Conservation (phyloP, 2,113 vertebrate species). For the Podarcis cretensis region DNA sequence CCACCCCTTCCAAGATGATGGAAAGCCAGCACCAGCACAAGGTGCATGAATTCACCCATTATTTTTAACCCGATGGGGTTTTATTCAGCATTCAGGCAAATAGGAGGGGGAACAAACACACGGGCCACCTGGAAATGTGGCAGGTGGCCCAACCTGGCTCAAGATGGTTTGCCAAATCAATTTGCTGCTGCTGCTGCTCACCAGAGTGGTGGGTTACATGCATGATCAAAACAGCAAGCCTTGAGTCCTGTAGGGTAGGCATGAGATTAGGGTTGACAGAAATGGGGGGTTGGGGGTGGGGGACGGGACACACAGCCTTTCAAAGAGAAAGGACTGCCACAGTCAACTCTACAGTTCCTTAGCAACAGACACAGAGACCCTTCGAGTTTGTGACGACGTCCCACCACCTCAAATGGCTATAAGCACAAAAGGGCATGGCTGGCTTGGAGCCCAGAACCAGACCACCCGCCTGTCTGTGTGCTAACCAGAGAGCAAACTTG, state of each 20-base stretch:
- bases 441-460: neutral
- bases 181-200: accelerated
- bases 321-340: neutral
- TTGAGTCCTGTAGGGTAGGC: neutral
- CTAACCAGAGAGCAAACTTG: neutral
- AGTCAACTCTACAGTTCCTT: constrained; percentile 18
- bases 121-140: constrained; percentile 46
- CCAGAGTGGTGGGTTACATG: neutral
- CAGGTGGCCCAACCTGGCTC: neutral
- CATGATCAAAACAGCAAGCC: accelerated
- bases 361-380: neutral
- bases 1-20: neutral
- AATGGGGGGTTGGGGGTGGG: no score
- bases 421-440: neutral
- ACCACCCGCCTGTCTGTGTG: no score
- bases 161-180: constrained; percentile 10
- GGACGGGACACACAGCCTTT: neutral
- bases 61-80: constrained; percentile 48
- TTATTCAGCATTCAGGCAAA: neutral
- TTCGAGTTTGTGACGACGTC: neutral
- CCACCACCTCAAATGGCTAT: no score
- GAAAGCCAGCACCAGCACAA: neutral
- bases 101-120: neutral
- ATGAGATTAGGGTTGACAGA: no score
- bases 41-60: constrained; percentile 4